These are phyloP conservation scores for Isurus oxyrinchus DNA, from an alignment of 2,113 vertebrate species.

Conservation along the genomic window DNA sequence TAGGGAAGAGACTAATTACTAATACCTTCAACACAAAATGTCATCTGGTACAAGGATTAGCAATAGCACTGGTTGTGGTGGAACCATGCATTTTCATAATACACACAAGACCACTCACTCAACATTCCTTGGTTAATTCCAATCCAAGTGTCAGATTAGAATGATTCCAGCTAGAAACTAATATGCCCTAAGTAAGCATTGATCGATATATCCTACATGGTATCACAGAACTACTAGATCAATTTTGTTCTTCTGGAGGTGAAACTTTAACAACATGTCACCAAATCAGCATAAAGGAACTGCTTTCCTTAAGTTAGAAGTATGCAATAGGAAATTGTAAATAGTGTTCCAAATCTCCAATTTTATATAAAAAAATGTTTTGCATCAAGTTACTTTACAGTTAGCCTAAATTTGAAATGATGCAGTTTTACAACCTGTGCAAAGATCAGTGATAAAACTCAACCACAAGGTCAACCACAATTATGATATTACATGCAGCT, in stretches of 20 bases:
- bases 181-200: not conserved
- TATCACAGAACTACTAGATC: not conserved
- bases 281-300: not conserved
- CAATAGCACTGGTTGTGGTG: not conserved
- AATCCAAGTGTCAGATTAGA: not conserved
- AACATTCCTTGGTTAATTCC: not conserved
- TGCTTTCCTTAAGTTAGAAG: too few species aligned
- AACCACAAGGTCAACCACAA: too few species aligned
- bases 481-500: not conserved
- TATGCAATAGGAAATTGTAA: not conserved
- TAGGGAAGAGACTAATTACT: not conserved
- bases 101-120: not conserved
- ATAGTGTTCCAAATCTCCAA: not conserved
- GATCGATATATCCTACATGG: not conserved
- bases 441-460: not conserved
- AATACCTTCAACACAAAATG: not conserved
- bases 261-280: too few species aligned
- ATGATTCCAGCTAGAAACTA: not conserved
- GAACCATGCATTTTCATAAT: not conserved
- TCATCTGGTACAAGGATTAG: not conserved
- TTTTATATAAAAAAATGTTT: not conserved
- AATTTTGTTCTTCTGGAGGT: not conserved
- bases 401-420: not conserved
- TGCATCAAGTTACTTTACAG: not conserved
- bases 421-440: not conserved